Percentiles rank a stretch among this genome's conserved stretches.
Evolutionary conservation across 2,888 invertebrate species (phyloP).

Genomic region (Caenorhabditis macrosperma): DNA sequence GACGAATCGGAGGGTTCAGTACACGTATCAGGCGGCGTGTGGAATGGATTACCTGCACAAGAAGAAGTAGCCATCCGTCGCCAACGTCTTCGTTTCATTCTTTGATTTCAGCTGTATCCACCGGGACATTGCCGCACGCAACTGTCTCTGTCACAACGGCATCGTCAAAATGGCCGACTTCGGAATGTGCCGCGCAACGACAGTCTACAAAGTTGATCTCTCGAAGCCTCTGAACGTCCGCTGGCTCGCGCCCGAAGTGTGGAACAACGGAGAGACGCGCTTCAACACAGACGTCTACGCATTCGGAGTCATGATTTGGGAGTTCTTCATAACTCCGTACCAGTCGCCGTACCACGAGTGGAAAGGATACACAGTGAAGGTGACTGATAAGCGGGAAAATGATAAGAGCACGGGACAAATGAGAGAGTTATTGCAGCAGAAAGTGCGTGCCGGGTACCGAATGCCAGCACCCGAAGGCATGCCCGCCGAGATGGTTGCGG

Average conservation of each 20-base stretch:
- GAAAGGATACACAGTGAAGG: constrained; percentile 73
- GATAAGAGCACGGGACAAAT: constrained; percentile 60
- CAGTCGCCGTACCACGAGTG: constrained; percentile 70
- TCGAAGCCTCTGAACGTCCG: constrained; percentile 74
- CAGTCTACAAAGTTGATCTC: constrained; percentile 71
- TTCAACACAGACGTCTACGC: constrained; percentile 75
- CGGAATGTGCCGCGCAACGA: constrained; percentile 72
- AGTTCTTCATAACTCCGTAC: constrained; percentile 73
- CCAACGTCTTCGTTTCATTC: not conserved
- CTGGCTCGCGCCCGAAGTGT: constrained; percentile 77
- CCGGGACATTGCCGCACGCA: constrained; percentile 74
- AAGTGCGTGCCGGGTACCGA: constrained; percentile 73
- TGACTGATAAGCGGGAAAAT: constrained; percentile 58
- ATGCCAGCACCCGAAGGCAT: constrained; percentile 67
- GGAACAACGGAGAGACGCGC: constrained; percentile 74
- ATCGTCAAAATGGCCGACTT: constrained; percentile 75
- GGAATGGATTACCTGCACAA: constrained; percentile 74
- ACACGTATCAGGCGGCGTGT: constrained; percentile 48
- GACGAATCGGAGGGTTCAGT: constrained; percentile 55
- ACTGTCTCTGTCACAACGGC: constrained; percentile 69
- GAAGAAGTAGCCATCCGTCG: constrained; percentile 67
- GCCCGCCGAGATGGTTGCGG: constrained; percentile 64
- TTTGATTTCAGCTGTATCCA: constrained; percentile 67
- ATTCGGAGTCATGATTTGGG: constrained; percentile 74
- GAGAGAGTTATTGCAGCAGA: constrained; percentile 51